Evolutionary conservation across 2,797 vertebrate species (phyloP), one percentile per base, ranked within the genome.

Genomic region (Loriculus beryllinus): DNA sequence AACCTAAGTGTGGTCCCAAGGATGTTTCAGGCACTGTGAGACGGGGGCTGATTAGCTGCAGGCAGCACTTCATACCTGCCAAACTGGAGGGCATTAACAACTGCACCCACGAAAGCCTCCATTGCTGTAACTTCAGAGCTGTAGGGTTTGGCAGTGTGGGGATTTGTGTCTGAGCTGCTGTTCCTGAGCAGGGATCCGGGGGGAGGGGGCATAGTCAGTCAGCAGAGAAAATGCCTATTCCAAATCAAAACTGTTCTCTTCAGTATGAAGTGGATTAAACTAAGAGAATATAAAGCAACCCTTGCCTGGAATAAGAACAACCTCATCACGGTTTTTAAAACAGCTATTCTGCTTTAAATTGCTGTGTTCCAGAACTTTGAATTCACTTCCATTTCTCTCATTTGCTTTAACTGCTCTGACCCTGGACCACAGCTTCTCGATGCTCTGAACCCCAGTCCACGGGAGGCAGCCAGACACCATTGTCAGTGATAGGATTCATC

Each of bases 21-120:
- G 23, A n/a, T 1, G 0, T 31, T 57, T 54, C 21, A 3, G 64
- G 28, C 76, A 39, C 51, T 45, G 35, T 1, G 2, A n/a, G 54
- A 16, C 6, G 29, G 43, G 69, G 64, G 22, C 31, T 0, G 1
- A 17, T 60, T 11, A 43, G 62, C 43, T 45, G 42, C 12, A 56
- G 62, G 68, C 74, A 79, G 68, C 57, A 20, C 47, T 52, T 76
- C 9, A 1, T 39, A 62, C 22, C 67, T n/a, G 54, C 35, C 28
- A 31, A 57, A 51, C 28, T 4, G 37, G 54, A 77, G 28, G 23
- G 43, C 70, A 39, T 62, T 23, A 16, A 42, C 54, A 51, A 68
- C 48, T 8, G n/a, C 40, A 31, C 20, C 65, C 49, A 35, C 9
- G n/a, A 40, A 39, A 51, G 31, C 28, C 70, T 80, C 45, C 25